A percentile compares a stretch with the other conserved stretches of the same genome.
These are phyloP conservation scores for Vulpes ferrilata DNA, from an alignment of 2,113 vertebrate species.

Conservation along the genomic window DNA sequence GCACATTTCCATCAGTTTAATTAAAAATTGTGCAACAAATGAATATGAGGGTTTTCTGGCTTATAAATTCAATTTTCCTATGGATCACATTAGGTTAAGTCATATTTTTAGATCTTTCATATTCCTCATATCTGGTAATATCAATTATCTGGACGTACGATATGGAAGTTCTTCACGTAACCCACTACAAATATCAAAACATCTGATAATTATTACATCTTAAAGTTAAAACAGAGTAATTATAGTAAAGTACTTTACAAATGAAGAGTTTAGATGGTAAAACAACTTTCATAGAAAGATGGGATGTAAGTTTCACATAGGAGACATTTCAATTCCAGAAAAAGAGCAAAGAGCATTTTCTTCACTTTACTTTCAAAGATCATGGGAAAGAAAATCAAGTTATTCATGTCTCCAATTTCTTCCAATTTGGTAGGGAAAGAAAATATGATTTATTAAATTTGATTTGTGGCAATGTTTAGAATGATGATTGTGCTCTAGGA, in stretches of 20 bases:
- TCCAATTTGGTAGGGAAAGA: constrained; percentile 46
- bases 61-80: not conserved
- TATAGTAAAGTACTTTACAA: not conserved
- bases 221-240: not conserved
- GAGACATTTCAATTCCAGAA: not conserved
- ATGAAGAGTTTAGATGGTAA: not conserved
- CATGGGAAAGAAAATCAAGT: constrained; percentile 45
- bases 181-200: not conserved
- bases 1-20: not conserved
- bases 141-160: not conserved
- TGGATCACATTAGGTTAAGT: not conserved
- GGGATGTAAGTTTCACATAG: not conserved
- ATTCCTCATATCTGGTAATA: not conserved
- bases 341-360: not conserved
- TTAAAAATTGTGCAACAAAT: not conserved
- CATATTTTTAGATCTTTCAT: not conserved
- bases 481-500: constrained; percentile 37
- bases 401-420: constrained; percentile 42
- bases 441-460: constrained; percentile 56
- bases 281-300: not conserved
- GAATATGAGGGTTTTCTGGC: not conserved
- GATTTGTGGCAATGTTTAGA: constrained; percentile 56
- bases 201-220: not conserved
- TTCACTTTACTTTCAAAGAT: constrained; percentile 23
- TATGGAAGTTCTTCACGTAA: not conserved